Evolutionary conservation across 2,888 invertebrate genomes (phyloP), one percentile per base, ranked within the genome.

Genomic region (Drosophila kuntzei): DNA sequence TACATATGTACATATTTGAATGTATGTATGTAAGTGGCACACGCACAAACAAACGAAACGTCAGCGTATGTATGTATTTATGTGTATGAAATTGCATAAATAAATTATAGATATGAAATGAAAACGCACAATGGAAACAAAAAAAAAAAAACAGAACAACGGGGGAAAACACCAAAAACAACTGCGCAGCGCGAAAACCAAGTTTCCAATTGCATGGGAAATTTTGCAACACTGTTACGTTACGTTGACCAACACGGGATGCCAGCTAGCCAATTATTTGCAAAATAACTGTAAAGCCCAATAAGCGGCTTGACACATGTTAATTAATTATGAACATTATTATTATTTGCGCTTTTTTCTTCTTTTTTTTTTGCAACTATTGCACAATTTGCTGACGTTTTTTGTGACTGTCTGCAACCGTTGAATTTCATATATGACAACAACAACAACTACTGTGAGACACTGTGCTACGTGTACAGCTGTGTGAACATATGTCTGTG

Each of bases 401-500:
- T 57, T 63, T 64, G 37, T 64, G 49, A 50, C 46, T 60, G 58
- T 36, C 55, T 58, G 62, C 54, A 67, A 46, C 60, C 44, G 54
- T 70, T 65, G 53, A 47, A 66, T 57, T 74, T 61, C 65, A 58
- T 70, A 70, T 66, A 76, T 37, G 63, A 70, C 47, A 75, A 67
- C 61, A 77, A 80, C 36, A 46, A 39, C 44, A 64, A 57, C 63
- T 46, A 46, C 62, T 65, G 65, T 36, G 57, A 77, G 65, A 9
- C 69, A 69, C 67, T n/a, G n/a, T 82, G 83, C 85, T 83, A 85
- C 83, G 83, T 83, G 83, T 83, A 80, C 82, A 80, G 82, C 80
- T 81, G 82, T 77, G 80, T 67, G 66, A 58, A 59, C 54, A 61
- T 53, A 25, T 25, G 46, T 57, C n/a, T 32, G 22, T 18, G 18